Base-by-base conservation (phyloP, 1,140 invertebrate genomes). In the Macrosteles quadrilineatus region DNA sequence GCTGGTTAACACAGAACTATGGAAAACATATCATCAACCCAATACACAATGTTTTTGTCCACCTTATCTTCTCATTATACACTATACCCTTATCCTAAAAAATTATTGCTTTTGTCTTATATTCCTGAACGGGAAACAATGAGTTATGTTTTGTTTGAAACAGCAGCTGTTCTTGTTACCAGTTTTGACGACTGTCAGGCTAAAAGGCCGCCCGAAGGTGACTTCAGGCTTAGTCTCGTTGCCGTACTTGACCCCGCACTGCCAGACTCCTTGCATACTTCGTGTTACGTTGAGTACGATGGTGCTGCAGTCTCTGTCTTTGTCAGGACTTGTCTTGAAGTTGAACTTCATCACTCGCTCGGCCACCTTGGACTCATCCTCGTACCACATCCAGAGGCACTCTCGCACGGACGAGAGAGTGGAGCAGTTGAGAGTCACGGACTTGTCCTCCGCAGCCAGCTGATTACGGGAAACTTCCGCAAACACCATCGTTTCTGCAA, bases 361-460 rank as follows among this genome's bases (percentile, higher is more conserved):
- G 3, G 55, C 12, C 6, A 59, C 55, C 55, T 59, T 59, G 12
- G 55, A 27, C 21, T 59, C 23, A 29, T 59, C 55, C 25, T 59
- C 55, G 27, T 25, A 59, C 55, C 55, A 59, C 55, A 29, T 25
- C 55, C 55, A 59, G 2, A 59, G 9, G n/a, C 55, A 59, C 55
- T 59, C 23, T 2, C 27, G 23, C 6, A 59, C 55, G 12, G 55
- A 14, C 12, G 55, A 59, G 21, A 27, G 55, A 2, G 55, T 59
- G 27, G 55, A 27, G 55, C 55, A 59, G 55, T 59, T 59, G 25
- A 59, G 55, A 12, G 55, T 59, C 2, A 59, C 55, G 6, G 55
- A 30, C 4, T 29, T 25, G n/a, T 59, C 27, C 23, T 59, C 55
- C 2, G 55, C 55, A 11, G 55, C 55, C 55, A 59, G 55, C 55